Evolutionary conservation across 2,797 vertebrate genomes (phyloP), one percentile per base, ranked within the genome.

Genomic region (Gymnodraco acuticeps): DNA sequence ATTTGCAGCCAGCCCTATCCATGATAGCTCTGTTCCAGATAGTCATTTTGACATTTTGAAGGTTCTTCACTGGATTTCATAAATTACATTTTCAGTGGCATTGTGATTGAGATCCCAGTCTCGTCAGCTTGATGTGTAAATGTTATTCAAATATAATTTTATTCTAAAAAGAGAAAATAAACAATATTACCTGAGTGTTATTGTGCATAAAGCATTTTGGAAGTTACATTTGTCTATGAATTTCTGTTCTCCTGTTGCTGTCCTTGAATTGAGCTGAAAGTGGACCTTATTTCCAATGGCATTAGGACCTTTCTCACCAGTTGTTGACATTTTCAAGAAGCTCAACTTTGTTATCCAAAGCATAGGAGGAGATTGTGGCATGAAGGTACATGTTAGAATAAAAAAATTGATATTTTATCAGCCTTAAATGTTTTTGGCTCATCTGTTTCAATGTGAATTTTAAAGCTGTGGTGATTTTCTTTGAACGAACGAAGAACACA

Each of bases 351-450:
- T 94, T 88, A 89, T 82, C 82, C 74, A 89, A 92, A 93, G 82
- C 88, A 90, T 84, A 92, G 92, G 85, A 75, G 77, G 91, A 90
- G 48, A 89, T 88, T 89, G 95, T 93, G 96, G 95, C 96, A 96
- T 96, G 96, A 95, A 94, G 95, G 95, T 94, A 86, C 93, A 93
- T 95, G 94, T 95, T 94, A 93, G 94, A 97, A 97, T 97, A 96
- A 97, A 97, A 95, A 75, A 73, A 38, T 75, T 82, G 90, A 95
- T 96, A 96, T 97, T 97, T 97, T 96, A 96, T 94, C 96, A 96
- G 93, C 84, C 71, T 78, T 79, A n/a, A 17, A 63, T 72, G 54
- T 85, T 78, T 79, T 75, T 63, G 54, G n/a, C 14, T 82, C 38
- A 60, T 78, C 15, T 81, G 10, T 75, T 82, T 83, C 45, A 31